Base-by-base conservation (phyloP, 2,888 invertebrate genomes). In the Perdita meconis region DNA sequence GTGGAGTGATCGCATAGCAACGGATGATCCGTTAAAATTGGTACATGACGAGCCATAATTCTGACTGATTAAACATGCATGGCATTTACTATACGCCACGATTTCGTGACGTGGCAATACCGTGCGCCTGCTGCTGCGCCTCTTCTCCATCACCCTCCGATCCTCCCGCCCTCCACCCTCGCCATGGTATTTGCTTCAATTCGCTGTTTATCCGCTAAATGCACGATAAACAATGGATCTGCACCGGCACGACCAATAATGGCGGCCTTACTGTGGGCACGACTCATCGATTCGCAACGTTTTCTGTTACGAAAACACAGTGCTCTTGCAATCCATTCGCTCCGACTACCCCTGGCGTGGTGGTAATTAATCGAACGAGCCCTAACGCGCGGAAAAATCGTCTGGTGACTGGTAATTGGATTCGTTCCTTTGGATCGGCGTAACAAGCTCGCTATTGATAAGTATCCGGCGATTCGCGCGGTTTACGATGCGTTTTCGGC, bases 11-110 rank as follows among this genome's bases (percentile, higher is more conserved):
- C 79, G 72, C 81, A 59, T 86, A 82, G 81, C 86, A 82, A 82
- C 84, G 86, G 85, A 84, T 85, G 77, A 84, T 82, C 85, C 85
- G 81, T 86, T 86, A 88, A 89, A 89, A 90, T 87, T 89, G 88
- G 86, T 86, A 86, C 89, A 87, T 87, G 89, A 88, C 88, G 84
- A 88, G 87, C 88, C 89, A 90, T 90, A 90, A 90, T 90, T 90
- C 87, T 88, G 83, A 85, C 88, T 88, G 89, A 90, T 90, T 89
- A 90, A 90, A 90, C 88, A 89, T 89, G 88, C 87, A 90, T 88
- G 84, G 88, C 86, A 88, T 88, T 89, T 87, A 85, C 85, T 85
- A 78, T 79, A 81, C 79, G 69, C 81, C 86, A 80, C 87, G 87
- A 89, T 87, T 87, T 83, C 87, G 88, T 87, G 87, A 88, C 85